A percentile compares a stretch with the other conserved stretches of the same genome.
Conservation (phyloP, 2,113 vertebrate species). For the Microcebus lehilahytsara region DNA sequence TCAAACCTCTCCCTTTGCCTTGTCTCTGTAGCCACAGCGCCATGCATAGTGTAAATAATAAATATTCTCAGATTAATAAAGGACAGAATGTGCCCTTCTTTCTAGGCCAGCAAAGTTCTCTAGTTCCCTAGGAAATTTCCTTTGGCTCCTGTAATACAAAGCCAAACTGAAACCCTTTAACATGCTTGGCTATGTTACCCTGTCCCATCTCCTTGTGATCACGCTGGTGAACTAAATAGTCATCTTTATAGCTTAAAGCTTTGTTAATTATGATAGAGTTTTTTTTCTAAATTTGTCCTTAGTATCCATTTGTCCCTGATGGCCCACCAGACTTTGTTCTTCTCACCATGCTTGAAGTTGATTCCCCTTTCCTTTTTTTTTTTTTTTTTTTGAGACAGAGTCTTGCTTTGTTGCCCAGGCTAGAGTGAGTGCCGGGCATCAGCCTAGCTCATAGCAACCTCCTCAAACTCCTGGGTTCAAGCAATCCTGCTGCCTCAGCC, state of each 20-base stretch:
- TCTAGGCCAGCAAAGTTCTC: not conserved
- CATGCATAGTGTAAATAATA: not conserved
- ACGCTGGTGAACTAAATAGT: not conserved
- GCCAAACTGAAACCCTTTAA: not conserved
- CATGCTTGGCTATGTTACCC: not conserved
- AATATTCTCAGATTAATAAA: not conserved
- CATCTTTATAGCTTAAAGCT: not conserved
- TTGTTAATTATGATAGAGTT: not conserved
- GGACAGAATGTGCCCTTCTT: not conserved
- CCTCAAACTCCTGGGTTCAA: too few relatives aligned
- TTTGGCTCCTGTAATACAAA: not conserved
- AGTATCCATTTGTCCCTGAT: not conserved
- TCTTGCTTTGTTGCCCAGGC: too few relatives aligned
- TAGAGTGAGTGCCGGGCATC: too few relatives aligned
- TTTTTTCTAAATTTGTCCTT: constrained; percentile 5
- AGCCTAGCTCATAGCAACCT: too few relatives aligned
- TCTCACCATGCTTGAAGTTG: not conserved
- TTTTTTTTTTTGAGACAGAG: too few relatives aligned
- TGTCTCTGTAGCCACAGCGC: not conserved
- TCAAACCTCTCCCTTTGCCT: not conserved
- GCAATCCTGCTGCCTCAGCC: too few relatives aligned
- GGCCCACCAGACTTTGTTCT: not conserved
- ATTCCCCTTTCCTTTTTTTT: not conserved
- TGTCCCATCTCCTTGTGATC: not conserved
- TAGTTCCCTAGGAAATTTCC: not conserved